Conservation (phyloP, 1,140 invertebrate genomes). For the Oncopodura yosiiana region DNA sequence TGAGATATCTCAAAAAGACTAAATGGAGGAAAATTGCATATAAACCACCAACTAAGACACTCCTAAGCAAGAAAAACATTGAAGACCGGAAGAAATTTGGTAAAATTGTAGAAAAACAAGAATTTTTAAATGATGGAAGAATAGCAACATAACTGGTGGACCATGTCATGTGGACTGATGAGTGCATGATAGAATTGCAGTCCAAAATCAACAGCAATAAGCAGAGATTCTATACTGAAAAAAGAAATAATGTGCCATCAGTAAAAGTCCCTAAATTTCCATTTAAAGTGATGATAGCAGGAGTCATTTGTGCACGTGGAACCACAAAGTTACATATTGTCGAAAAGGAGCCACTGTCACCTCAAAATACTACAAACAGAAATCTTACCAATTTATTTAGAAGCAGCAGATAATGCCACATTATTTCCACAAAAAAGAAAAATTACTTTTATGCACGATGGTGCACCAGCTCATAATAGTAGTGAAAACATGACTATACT, state of each 20-base stretch:
- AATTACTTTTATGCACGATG: conserved; percentile 6
- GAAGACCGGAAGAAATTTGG: background rate
- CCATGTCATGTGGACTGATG: conserved; percentile 1
- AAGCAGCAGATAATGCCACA: background rate
- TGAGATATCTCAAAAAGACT: background rate
- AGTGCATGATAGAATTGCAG: background rate
- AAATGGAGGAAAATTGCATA: background rate
- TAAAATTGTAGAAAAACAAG: background rate
- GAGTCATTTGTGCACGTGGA: conserved; percentile 1
- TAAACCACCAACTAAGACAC: background rate
- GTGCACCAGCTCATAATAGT: background rate
- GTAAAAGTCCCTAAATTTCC: background rate
- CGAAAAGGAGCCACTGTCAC: background rate
- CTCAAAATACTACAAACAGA: conserved; percentile 2
- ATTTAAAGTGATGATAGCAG: conserved; percentile 8
- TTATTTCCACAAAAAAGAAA: conserved; percentile 2
- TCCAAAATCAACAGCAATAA: background rate
- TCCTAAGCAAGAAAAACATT: background rate
- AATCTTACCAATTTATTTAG: background rate
- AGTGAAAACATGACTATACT: background rate
- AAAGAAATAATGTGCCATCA: background rate
- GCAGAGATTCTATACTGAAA: background rate
- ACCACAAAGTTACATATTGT: background rate
- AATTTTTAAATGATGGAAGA: background rate
- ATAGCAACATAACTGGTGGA: too few relatives aligned